phyloP scores from a whole-genome alignment of 2,797 vertebrate genomes.

The Mionectes olivaceus region DNA sequence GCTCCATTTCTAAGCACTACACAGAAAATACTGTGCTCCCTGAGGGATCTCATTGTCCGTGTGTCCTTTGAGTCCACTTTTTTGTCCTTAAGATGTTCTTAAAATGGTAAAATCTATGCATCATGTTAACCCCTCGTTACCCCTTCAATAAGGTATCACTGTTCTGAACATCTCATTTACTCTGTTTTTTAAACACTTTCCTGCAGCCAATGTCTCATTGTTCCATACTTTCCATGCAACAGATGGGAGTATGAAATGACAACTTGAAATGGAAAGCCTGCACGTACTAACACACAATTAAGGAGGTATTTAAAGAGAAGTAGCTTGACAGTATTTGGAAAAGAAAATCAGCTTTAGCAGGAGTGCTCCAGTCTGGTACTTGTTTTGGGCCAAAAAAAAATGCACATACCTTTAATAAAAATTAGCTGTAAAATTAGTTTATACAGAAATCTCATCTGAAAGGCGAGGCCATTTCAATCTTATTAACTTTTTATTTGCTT shows the following conservation, averaged over 20 bases:
- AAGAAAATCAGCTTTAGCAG: constrained; percentile 10
- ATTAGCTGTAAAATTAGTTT: constrained; percentile 19
- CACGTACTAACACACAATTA: constrained; percentile 29
- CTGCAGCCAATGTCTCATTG: neutral
- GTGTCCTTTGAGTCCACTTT: neutral
- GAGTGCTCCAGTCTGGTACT: neutral
- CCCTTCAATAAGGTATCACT: neutral
- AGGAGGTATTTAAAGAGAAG: constrained; percentile 55
- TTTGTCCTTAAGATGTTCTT: neutral
- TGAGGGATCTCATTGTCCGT: neutral
- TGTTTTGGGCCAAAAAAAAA: neutral
- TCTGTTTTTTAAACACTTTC: neutral
- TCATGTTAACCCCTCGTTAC: neutral
- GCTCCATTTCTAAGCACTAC: neutral
- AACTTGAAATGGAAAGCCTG: constrained; percentile 46
- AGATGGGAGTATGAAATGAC: constrained; percentile 60
- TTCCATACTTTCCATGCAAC: neutral
- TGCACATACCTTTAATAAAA: constrained; percentile 10
- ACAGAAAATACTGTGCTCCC: neutral
- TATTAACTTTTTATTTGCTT: constrained; percentile 60
- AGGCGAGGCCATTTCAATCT: neutral
- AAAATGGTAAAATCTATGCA: neutral
- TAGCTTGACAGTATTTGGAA: constrained; percentile 9
- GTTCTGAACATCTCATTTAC: neutral
- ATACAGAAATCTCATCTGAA: constrained; percentile 13